Conservation (phyloP, 1,140 invertebrate species). For the Zaprionus taronus region DNA sequence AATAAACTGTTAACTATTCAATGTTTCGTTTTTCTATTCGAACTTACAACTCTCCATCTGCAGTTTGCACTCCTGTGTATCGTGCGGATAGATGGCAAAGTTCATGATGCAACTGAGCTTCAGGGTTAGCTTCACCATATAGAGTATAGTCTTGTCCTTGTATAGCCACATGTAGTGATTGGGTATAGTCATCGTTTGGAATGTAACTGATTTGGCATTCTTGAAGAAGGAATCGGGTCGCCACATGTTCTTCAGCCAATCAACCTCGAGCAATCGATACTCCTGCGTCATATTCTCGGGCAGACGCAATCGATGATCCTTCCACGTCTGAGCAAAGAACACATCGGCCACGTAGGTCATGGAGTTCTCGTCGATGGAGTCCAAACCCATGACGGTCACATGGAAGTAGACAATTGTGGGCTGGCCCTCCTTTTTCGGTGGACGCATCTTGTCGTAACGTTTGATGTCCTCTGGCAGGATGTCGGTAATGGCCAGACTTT, state of each 20-base stretch:
- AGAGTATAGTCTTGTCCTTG: slow-evolving; percentile 94
- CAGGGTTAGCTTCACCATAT: slow-evolving; percentile 94
- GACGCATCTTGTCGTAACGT: slow-evolving; percentile 95
- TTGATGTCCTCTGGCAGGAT: slow-evolving; percentile 93
- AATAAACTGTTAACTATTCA: not conserved
- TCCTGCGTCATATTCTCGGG: slow-evolving; percentile 96
- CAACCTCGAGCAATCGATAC: slow-evolving; percentile 93
- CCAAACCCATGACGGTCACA: slow-evolving; percentile 96
- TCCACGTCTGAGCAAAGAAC: slow-evolving; percentile 96
- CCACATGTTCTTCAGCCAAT: slow-evolving; percentile 96
- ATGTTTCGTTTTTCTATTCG: not conserved
- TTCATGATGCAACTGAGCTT: slow-evolving; percentile 95
- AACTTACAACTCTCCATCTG: slow-evolving; percentile 96
- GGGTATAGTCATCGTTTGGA: slow-evolving; percentile 96
- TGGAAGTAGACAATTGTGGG: slow-evolving; percentile 95
- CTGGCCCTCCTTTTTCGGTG: slow-evolving; percentile 93
- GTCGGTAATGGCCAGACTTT: slow-evolving; percentile 91
- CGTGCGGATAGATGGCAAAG: slow-evolving; percentile 95
- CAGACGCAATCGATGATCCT: slow-evolving; percentile 93
- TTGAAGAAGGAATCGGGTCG: slow-evolving; percentile 95
- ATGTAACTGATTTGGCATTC: slow-evolving; percentile 95
- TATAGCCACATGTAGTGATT: slow-evolving; percentile 96
- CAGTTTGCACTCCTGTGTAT: slow-evolving; percentile 95
- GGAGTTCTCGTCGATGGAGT: slow-evolving; percentile 96
- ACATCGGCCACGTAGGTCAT: slow-evolving; percentile 97